Percentiles rank a stretch among this genome's conserved stretches.
phyloP scores from a whole-genome alignment of 2,113 vertebrate genomes.

The Salvelinus alpinus region DNA sequence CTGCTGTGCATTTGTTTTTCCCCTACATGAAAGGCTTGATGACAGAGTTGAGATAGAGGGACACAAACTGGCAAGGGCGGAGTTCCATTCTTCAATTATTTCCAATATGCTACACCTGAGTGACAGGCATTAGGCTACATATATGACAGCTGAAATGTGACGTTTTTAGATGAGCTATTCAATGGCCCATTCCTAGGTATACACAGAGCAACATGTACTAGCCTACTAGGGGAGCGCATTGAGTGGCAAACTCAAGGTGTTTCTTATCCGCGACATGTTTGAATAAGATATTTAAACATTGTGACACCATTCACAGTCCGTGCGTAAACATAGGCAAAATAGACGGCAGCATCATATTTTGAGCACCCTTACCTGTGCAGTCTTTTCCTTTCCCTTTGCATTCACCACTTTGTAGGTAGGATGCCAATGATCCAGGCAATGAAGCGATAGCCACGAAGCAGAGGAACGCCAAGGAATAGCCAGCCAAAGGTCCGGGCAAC shows the following conservation, averaged over 20 bases:
- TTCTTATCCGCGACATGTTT: too few relatives aligned
- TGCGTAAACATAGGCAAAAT: neutral
- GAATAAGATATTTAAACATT: too few relatives aligned
- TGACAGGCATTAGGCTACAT: neutral
- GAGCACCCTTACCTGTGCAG: slow-evolving; percentile 73
- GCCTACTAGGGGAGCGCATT: too few relatives aligned
- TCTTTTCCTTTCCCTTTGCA: slow-evolving; percentile 75
- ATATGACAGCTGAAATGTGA: too few relatives aligned
- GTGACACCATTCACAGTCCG: too few relatives aligned
- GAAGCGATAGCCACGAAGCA: slow-evolving; percentile 64
- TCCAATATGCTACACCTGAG: neutral
- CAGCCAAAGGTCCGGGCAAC: slow-evolving; percentile 47
- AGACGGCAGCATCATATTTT: neutral
- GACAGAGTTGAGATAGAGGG: neutral
- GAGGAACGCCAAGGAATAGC: slow-evolving; percentile 61
- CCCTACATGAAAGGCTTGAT: neutral
- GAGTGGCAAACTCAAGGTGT: too few relatives aligned
- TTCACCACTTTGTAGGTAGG: slow-evolving; percentile 73
- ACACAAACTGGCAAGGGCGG: neutral
- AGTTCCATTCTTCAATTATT: neutral
- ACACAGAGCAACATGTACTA: too few relatives aligned
- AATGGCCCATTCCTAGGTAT: too few relatives aligned
- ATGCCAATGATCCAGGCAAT: slow-evolving; percentile 65
- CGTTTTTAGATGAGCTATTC: neutral
- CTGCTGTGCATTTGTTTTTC: neutral